phyloP scores from a whole-genome alignment of 2,113 vertebrate species.

The Pogonocichla stellata region DNA sequence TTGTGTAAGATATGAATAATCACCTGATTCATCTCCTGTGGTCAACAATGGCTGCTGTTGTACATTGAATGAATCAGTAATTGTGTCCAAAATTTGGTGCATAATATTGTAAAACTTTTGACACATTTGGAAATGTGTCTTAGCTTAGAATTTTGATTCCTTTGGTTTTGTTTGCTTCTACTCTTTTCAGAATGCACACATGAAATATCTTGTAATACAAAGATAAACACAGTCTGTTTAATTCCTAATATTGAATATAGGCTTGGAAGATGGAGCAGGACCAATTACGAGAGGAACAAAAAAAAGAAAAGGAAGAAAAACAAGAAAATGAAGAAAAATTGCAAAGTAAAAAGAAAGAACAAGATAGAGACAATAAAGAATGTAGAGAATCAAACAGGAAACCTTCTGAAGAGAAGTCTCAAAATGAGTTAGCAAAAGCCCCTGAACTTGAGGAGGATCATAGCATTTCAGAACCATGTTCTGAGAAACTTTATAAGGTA shows the following conservation, averaged over 20 bases:
- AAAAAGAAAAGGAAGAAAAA: constrained; percentile 65
- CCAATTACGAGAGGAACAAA: constrained; percentile 70
- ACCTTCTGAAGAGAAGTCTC: neutral
- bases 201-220: neutral
- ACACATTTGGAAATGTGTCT: neutral
- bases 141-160: neutral
- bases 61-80: neutral
- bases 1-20: neutral
- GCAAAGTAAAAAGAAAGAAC: constrained; percentile 46
- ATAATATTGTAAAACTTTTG: neutral
- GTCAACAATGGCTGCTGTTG: neutral
- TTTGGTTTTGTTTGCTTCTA: neutral
- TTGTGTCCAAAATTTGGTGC: neutral
- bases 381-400: constrained; percentile 20
- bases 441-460: neutral
- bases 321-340: constrained; percentile 36
- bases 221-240: neutral
- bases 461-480: neutral
- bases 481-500: constrained; percentile 65
- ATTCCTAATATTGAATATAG: constrained; percentile 50
- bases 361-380: neutral
- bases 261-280: constrained; percentile 82
- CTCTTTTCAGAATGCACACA: neutral
- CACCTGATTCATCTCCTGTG: neutral
- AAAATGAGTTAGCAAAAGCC: constrained; percentile 38